phyloP scores from a whole-genome alignment of 2,113 vertebrate genomes.

The Ailuropoda melanoleuca region DNA sequence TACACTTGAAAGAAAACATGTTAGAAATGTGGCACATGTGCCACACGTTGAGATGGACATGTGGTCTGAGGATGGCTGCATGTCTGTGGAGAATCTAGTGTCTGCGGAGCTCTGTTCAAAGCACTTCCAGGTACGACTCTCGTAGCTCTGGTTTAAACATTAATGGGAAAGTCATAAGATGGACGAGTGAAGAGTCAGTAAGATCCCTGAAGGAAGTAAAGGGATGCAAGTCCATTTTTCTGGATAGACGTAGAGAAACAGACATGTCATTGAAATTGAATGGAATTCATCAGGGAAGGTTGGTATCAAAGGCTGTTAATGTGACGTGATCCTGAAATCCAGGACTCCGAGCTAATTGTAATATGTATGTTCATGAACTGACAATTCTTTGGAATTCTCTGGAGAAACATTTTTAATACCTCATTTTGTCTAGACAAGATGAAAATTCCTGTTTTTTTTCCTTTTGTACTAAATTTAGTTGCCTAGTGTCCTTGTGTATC shows the following conservation, averaged over 20 bases:
- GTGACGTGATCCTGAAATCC: neutral
- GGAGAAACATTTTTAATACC: neutral
- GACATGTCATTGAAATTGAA: neutral
- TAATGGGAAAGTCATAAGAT: neutral
- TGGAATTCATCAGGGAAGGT: neutral
- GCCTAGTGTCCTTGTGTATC: neutral
- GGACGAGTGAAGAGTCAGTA: neutral
- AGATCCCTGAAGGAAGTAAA: neutral
- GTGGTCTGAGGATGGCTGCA: neutral
- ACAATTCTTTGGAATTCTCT: neutral
- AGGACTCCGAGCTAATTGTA: neutral
- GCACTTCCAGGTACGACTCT: accelerated
- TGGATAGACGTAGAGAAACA: neutral
- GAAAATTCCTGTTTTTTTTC: neutral
- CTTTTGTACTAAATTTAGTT: neutral
- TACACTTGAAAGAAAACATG: neutral
- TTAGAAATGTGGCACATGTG: neutral
- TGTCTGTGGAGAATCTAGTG: neutral
- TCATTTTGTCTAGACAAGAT: neutral
- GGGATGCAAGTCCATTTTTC: neutral
- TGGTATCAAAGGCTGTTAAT: neutral
- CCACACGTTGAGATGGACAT: neutral
- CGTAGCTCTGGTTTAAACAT: neutral
- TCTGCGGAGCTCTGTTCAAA: neutral
- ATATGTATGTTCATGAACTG: neutral